These are phyloP conservation scores for Psilopsiagon aymara DNA, from an alignment of 2,113 vertebrate genomes.

Conservation along the genomic window DNA sequence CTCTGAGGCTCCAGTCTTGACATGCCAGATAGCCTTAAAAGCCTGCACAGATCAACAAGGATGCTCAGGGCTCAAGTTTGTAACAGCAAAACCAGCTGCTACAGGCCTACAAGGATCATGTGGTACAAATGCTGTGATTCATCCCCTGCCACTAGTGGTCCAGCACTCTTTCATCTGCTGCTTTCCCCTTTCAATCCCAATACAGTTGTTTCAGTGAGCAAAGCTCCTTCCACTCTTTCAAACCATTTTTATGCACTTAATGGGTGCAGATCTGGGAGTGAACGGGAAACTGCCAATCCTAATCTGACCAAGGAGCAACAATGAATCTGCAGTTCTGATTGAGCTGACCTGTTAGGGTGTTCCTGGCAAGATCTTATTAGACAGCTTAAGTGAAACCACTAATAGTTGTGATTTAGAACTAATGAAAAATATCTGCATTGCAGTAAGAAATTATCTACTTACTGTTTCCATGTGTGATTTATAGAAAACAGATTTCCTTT, in stretches of 20 bases:
- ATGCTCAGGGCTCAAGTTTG: neutral
- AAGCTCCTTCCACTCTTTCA: neutral
- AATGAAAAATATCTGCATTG: neutral
- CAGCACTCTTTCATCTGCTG: neutral
- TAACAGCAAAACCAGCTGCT: neutral
- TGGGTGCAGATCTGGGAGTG: neutral
- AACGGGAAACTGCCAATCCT: neutral
- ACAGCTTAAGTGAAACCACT: neutral
- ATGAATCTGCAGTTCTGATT: neutral
- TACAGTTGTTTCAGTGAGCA: neutral
- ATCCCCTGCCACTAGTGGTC: rapidly evolving
- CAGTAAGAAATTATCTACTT: neutral
- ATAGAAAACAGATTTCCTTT: neutral
- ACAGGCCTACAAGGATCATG: rapidly evolving
- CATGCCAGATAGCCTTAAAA: neutral
- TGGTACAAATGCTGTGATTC: neutral
- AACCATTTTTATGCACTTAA: neutral
- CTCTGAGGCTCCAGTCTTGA: neutral
- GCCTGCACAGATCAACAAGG: neutral
- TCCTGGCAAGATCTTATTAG: neutral
- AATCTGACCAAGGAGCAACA: neutral
- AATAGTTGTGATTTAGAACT: neutral
- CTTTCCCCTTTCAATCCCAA: neutral
- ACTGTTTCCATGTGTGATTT: neutral
- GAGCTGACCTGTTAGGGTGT: neutral